Percentiles rank a stretch among this genome's conserved stretches.
phyloP scores from a whole-genome alignment of 2,888 invertebrate species.

The Anticlea derivata region DNA sequence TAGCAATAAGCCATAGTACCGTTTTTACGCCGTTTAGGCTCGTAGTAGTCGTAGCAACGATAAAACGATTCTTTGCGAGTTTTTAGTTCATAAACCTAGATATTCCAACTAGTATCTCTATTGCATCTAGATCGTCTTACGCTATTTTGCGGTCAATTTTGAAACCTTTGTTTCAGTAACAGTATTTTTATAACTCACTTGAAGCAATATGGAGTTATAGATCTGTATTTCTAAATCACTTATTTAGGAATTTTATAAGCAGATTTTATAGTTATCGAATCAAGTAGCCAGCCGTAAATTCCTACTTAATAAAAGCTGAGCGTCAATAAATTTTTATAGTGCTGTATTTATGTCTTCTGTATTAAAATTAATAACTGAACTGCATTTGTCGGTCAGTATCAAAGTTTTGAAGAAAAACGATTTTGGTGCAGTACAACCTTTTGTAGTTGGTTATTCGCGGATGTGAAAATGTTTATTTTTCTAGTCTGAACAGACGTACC shows the following conservation, averaged over 20 bases:
- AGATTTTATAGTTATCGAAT: conserved; percentile 36
- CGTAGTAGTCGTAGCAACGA: no score
- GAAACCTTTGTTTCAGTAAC: conserved; percentile 15
- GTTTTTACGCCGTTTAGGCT: no score
- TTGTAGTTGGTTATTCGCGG: no score
- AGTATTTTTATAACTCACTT: conserved; percentile 4
- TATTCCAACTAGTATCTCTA: no score
- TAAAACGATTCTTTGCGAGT: no score
- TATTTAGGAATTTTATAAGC: conserved; percentile 34
- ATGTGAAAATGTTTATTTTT: no score
- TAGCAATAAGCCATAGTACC: no score
- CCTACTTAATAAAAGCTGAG: conserved; percentile 35
- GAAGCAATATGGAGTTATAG: conserved; percentile 7
- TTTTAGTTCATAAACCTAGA: no score
- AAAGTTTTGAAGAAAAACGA: not conserved
- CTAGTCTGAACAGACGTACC: no score
- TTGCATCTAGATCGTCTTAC: not conserved
- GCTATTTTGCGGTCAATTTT: conserved; percentile 5
- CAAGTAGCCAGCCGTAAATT: conserved; percentile 35
- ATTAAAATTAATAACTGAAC: not conserved
- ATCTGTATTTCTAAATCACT: conserved; percentile 23
- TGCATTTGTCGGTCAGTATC: not conserved
- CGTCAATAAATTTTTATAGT: conserved; percentile 30
- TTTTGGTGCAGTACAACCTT: no score
- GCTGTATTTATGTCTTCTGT: conserved; percentile 23